phyloP scores from a whole-genome alignment of 2,113 vertebrate genomes.

The Gallinago undulata region DNA sequence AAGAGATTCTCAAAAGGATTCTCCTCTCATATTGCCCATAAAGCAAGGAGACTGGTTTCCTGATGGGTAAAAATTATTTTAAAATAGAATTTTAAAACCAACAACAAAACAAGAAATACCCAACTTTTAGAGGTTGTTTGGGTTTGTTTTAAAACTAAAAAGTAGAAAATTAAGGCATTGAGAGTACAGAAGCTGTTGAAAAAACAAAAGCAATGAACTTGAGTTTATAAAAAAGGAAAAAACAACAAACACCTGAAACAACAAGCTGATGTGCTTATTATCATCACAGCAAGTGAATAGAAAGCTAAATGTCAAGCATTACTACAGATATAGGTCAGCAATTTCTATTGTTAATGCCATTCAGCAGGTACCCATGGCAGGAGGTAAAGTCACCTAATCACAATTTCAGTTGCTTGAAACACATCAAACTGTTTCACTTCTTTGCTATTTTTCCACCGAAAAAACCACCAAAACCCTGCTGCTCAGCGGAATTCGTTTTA shows the following conservation, averaged over 20 bases:
- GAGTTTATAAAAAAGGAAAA: background rate
- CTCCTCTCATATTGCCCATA: background rate
- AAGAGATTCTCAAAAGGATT: background rate
- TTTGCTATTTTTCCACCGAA: background rate
- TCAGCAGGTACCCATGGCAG: background rate
- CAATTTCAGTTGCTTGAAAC: background rate
- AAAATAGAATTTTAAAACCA: background rate
- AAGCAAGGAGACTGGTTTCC: background rate
- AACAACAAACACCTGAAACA: background rate
- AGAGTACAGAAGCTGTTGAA: background rate
- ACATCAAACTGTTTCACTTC: background rate
- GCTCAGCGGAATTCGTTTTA: background rate
- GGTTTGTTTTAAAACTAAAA: background rate
- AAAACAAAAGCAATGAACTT: background rate
- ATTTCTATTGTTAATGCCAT: background rate
- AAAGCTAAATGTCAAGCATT: constrained; percentile 15
- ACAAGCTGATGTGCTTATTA: background rate
- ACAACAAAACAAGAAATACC: background rate
- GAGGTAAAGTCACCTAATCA: background rate
- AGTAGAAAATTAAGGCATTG: background rate
- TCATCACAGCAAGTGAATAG: background rate
- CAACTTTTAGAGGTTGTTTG: background rate
- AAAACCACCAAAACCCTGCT: background rate
- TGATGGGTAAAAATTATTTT: background rate
- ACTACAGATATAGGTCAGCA: background rate